Base-by-base conservation (phyloP, 2,797 vertebrate species). In the Arrhamphus sclerolepis region DNA sequence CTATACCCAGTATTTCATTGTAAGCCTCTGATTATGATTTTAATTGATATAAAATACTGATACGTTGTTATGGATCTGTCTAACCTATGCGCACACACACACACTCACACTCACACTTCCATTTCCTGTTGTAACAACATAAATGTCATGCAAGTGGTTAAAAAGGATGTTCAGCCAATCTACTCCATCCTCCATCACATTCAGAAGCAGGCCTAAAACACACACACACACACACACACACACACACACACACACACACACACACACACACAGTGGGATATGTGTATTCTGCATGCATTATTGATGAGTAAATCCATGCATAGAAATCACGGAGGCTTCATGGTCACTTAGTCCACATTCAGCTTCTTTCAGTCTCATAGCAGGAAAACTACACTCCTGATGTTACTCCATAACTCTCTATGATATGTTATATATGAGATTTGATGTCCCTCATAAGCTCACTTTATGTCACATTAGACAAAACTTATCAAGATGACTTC, bases 121-220 rank as follows among this genome's bases (percentile, higher is more conserved):
- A 19, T 63, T 78, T 79, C 50, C 48, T 51, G 38, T 53, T 67
- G 8, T 71, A 21, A 20, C 22, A 67, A 34, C 2, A 42, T 19
- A 75, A 29, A 75, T 58, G 28, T 56, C 43, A 55, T 46, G 28
- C 40, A 54, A 61, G 52, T 43, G 13, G 39, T 58, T 70, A 56
- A 76, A 74, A 87, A 74, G 75, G 79, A 87, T 83, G 74, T 86
- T 54, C 68, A 72, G 63, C 21, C 39, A 46, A 67, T 71, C 56
- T 72, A 10, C 51, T 77, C 26, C 42, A 17, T 56, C 19, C 43
- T 24, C 41, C 26, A 0, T 19, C 0, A 6, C 63, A 55, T 70
- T 70, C 31, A 53, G 9, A 70, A 68, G 61, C 39, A 21, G 26
- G 50, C 41, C 20, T 50, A 54, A 50, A 13, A 38, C 34, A 38